A percentile compares a stretch with the other conserved stretches of the same genome.
Evolutionary conservation across 2,888 invertebrate genomes (phyloP).

Genomic region (Ophioninae sp.): DNA sequence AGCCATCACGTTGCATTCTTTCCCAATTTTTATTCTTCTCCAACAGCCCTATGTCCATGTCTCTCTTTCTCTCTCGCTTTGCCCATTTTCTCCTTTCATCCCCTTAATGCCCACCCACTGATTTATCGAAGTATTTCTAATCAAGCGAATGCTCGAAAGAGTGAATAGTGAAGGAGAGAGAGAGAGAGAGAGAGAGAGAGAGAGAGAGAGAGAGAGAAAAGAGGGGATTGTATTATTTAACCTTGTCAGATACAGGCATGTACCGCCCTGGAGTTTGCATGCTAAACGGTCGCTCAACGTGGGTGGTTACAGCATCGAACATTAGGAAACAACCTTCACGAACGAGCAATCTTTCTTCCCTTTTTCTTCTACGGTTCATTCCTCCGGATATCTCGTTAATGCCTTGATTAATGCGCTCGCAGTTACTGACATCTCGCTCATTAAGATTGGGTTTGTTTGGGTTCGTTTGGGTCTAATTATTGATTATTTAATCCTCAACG

Average conservation of each 20-base stretch:
- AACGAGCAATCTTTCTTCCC: slow-evolving; percentile 37
- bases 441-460: background rate
- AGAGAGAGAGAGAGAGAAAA: slow-evolving; percentile 61
- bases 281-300: slow-evolving; percentile 78
- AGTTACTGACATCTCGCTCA: slow-evolving; percentile 14
- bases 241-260: slow-evolving; percentile 76
- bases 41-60: background rate
- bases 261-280: slow-evolving; percentile 74
- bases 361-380: slow-evolving; percentile 30
- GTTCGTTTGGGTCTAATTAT: background rate
- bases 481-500: background rate
- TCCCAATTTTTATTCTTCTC: slow-evolving; percentile 40
- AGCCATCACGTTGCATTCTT: slow-evolving; percentile 51
- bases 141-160: slow-evolving; percentile 68
- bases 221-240: slow-evolving; percentile 76
- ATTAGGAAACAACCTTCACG: slow-evolving; percentile 41
- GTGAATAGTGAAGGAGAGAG: slow-evolving; percentile 61
- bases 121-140: slow-evolving; percentile 77
- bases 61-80: slow-evolving; percentile 12
- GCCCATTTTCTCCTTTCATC: slow-evolving; percentile 16
- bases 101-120: slow-evolving; percentile 55
- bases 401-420: slow-evolving; percentile 44
- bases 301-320: slow-evolving; percentile 72
- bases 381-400: slow-evolving; percentile 41
- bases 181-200: background rate